These are phyloP conservation scores for Galaxias olidus DNA, from an alignment of 2,797 vertebrate genomes.

Conservation along the genomic window DNA sequence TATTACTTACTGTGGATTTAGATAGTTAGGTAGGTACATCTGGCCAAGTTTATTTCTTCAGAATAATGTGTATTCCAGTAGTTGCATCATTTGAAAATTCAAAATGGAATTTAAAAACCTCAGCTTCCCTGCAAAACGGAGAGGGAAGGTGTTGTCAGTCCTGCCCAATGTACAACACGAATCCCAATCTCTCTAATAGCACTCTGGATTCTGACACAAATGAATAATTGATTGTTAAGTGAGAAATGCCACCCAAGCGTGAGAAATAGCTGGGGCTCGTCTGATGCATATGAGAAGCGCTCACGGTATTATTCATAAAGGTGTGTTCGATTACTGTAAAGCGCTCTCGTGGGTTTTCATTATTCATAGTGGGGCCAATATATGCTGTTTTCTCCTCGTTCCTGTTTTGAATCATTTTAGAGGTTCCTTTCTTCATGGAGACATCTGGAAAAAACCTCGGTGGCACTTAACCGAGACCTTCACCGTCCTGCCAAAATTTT, in stretches of 20 bases:
- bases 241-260: constrained; percentile 76
- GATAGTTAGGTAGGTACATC: too few relatives aligned
- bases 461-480: too few relatives aligned
- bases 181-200: constrained; percentile 71
- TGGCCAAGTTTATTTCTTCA: constrained; percentile 52
- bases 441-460: too few relatives aligned
- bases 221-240: constrained; percentile 85
- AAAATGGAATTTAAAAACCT: constrained; percentile 45
- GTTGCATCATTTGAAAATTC: constrained; percentile 74
- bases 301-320: constrained; percentile 78
- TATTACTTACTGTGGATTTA: too few relatives aligned
- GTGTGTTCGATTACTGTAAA: constrained; percentile 78
- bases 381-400: constrained; percentile 53
- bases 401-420: constrained; percentile 50
- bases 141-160: constrained; percentile 73
- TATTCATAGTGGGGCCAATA: constrained; percentile 69
- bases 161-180: constrained; percentile 68
- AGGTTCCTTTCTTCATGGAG: constrained; percentile 6
- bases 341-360: constrained; percentile 66
- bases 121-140: constrained; percentile 25
- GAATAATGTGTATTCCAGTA: constrained; percentile 62
- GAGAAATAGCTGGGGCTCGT: constrained; percentile 68
- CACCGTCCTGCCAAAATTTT: too few relatives aligned
- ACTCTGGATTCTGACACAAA: constrained; percentile 74
- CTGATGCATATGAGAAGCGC: constrained; percentile 78